These are phyloP conservation scores for Anas platyrhynchos DNA, from an alignment of 2,113 vertebrate genomes.

Conservation along the genomic window DNA sequence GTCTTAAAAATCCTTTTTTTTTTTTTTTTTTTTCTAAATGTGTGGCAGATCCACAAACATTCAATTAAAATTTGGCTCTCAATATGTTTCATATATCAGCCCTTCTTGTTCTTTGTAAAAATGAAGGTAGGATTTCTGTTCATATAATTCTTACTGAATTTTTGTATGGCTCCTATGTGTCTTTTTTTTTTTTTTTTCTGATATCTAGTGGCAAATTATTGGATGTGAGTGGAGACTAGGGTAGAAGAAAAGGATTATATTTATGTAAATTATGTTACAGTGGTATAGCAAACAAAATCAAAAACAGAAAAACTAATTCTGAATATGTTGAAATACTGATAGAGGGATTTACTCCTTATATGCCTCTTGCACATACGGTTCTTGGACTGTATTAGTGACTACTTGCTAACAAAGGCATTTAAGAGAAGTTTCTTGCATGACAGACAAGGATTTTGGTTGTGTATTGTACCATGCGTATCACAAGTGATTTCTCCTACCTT, in stretches of 20 bases:
- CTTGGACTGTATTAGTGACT: background rate
- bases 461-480: background rate
- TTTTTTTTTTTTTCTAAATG: background rate
- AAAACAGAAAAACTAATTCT: background rate
- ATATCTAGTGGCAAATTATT: background rate
- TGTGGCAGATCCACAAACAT: background rate
- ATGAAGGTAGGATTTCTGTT: background rate
- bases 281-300: background rate
- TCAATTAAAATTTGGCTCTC: background rate
- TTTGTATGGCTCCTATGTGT: background rate
- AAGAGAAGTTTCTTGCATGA: background rate
- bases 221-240: background rate
- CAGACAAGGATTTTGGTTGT: background rate
- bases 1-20: background rate
- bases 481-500: background rate
- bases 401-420: background rate
- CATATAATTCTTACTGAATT: background rate
- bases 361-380: background rate
- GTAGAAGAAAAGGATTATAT: background rate
- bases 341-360: background rate
- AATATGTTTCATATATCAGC: background rate
- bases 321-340: background rate
- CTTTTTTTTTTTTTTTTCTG: background rate
- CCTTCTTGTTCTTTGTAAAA: background rate
- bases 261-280: background rate